Evolutionary conservation across 2,113 vertebrate genomes (phyloP).

Genomic region (Erpornis zantholeuca): DNA sequence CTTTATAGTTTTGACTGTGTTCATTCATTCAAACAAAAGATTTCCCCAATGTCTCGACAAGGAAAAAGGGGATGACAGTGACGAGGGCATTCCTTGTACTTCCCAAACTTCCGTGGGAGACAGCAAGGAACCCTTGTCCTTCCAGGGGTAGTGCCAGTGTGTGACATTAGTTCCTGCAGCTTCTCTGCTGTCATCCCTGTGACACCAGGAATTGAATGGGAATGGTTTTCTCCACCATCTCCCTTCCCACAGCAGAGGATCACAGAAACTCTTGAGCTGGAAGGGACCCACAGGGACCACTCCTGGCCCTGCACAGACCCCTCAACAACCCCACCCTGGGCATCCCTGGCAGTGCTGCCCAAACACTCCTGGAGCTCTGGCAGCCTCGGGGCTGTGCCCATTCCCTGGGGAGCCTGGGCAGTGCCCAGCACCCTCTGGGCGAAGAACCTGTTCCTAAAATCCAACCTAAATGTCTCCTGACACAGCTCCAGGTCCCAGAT

Average conservation of each 20-base stretch:
- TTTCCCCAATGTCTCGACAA: not conserved
- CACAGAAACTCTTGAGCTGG: not conserved
- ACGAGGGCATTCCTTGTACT: not conserved
- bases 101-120: not conserved
- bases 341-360: not conserved
- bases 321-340: not conserved
- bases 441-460: not conserved
- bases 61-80: not conserved
- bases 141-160: fast-evolving
- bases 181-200: not conserved
- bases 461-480: not conserved
- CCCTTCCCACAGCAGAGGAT: not conserved
- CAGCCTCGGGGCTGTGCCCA: not conserved
- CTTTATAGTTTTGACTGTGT: not conserved
- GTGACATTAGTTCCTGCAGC: not conserved
- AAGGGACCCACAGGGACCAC: not conserved
- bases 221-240: not conserved
- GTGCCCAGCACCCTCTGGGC: not conserved
- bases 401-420: not conserved
- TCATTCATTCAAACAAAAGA: not conserved
- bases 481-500: not conserved
- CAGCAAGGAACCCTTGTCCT: not conserved
- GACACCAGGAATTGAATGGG: not conserved
- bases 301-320: fast-evolving
- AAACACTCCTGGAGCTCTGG: not conserved